Percentiles rank a stretch among this genome's conserved stretches.
phyloP scores from a whole-genome alignment of 2,888 invertebrate species.

The Schizotus pectinicornis region DNA sequence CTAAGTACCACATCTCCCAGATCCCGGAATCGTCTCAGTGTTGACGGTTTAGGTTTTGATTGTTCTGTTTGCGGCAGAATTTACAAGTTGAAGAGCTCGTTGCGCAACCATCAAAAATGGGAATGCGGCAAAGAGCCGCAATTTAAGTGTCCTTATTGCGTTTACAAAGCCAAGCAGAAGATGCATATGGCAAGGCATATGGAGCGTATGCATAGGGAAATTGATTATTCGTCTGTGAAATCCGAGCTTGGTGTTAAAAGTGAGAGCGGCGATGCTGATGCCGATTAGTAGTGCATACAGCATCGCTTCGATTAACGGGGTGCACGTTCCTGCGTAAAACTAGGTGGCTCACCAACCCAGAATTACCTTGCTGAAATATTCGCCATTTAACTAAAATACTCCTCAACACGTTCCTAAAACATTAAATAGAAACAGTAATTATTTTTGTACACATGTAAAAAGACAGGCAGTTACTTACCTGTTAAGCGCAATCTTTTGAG shows the following conservation, averaged over 20 bases:
- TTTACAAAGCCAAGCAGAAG: conserved; percentile 84
- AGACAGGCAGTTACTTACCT: conserved; percentile 4
- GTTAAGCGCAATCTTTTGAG: no score
- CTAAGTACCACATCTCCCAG: conserved; percentile 30
- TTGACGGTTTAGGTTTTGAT: conserved; percentile 63
- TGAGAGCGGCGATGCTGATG: conserved; percentile 36
- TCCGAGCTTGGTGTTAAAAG: conserved; percentile 47
- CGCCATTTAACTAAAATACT: conserved; percentile 30
- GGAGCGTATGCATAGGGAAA: conserved; percentile 78
- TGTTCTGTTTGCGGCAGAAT: conserved; percentile 84
- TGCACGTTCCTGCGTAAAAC: no score
- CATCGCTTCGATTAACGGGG: no score
- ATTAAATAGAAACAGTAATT: conserved; percentile 20
- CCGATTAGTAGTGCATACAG: neutral
- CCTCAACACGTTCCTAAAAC: conserved; percentile 31
- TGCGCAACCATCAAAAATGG: conserved; percentile 85
- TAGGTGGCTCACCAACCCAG: conserved; percentile 2
- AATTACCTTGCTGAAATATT: conserved; percentile 16
- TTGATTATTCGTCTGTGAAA: conserved; percentile 54
- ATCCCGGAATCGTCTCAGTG: conserved; percentile 32
- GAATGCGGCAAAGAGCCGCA: conserved; percentile 86
- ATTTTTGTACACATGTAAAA: conserved; percentile 7
- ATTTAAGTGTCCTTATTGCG: conserved; percentile 82
- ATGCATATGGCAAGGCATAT: conserved; percentile 85
- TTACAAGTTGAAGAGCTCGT: conserved; percentile 85